A percentile compares a stretch with the other conserved stretches of the same genome.
These are phyloP conservation scores for Tragelaphus buxtoni DNA, from an alignment of 2,113 vertebrate species.

Conservation along the genomic window DNA sequence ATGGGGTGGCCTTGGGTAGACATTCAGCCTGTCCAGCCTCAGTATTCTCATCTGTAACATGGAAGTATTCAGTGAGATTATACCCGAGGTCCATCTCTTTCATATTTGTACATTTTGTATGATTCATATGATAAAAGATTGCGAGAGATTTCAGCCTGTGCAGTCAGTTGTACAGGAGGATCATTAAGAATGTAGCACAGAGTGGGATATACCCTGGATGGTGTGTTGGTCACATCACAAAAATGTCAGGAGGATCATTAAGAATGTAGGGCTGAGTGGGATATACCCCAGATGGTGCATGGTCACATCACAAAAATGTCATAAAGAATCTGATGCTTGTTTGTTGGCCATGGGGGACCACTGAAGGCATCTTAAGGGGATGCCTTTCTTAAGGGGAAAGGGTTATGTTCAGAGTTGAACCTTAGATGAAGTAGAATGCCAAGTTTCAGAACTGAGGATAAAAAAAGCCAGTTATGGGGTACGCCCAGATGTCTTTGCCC, in stretches of 20 bases:
- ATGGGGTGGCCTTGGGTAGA: background rate
- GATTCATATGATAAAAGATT: background rate
- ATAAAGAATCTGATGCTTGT: background rate
- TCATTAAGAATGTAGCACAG: background rate
- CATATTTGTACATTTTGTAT: background rate
- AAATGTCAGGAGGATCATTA: background rate
- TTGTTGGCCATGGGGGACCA: background rate
- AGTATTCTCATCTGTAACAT: background rate
- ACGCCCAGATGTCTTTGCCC: rapidly evolving
- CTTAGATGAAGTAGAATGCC: background rate
- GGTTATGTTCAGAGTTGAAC: background rate
- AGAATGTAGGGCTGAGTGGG: background rate
- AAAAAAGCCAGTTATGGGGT: background rate
- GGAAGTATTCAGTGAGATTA: background rate
- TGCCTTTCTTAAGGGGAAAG: background rate
- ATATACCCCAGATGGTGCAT: background rate
- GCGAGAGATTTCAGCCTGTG: background rate
- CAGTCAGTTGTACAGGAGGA: background rate
- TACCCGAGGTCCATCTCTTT: background rate
- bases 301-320: background rate
- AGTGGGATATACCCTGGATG: background rate
- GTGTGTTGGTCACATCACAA: background rate
- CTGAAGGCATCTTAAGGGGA: background rate
- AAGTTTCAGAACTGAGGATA: background rate
- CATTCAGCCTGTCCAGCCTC: background rate